phyloP scores from a whole-genome alignment of 2,113 vertebrate genomes.

The Oreotrochilus melanogaster region DNA sequence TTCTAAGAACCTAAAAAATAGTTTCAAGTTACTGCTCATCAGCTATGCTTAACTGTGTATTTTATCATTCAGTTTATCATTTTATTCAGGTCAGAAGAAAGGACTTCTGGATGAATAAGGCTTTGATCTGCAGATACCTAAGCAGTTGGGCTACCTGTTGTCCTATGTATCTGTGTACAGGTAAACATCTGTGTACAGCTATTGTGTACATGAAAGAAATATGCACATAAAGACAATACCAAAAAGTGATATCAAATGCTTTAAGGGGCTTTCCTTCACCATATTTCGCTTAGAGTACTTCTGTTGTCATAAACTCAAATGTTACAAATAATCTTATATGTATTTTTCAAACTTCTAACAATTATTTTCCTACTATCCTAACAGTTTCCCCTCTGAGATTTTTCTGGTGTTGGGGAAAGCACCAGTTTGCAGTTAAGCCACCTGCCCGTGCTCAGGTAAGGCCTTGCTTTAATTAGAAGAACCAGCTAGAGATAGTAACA shows the following conservation, averaged over 20 bases:
- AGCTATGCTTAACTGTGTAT: neutral
- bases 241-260: neutral
- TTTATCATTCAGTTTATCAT: neutral
- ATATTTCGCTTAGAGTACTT: neutral
- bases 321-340: neutral
- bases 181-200: neutral
- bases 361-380: neutral
- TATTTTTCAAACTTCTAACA: neutral
- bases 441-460: neutral
- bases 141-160: neutral
- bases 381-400: neutral
- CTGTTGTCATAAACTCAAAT: neutral
- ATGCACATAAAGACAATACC: neutral
- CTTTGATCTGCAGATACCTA: neutral
- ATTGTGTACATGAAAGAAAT: neutral
- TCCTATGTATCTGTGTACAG: neutral
- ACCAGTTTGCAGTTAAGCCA: neutral
- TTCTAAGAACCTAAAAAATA: neutral
- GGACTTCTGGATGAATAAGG: neutral
- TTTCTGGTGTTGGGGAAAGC: neutral
- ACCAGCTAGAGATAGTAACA: neutral
- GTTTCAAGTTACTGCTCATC: neutral
- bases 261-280: neutral
- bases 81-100: neutral
- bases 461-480: neutral